A percentile compares a stretch with the other conserved stretches of the same genome.
Evolutionary conservation across 2,113 vertebrate species (phyloP).

Genomic region (Boulengeromyrus knoepffleri): DNA sequence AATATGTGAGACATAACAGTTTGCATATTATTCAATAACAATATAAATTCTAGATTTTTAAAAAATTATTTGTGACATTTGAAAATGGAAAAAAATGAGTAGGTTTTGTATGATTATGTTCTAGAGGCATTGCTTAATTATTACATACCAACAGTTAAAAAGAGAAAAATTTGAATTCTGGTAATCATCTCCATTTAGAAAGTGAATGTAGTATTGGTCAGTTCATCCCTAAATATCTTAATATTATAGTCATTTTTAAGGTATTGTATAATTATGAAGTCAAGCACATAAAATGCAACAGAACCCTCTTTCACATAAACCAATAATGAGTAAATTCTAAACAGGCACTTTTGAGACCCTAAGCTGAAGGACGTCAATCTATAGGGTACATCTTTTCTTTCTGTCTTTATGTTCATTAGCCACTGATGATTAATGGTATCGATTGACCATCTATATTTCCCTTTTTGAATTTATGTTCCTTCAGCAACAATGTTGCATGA

Average conservation of each 20-base stretch:
- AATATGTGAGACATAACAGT: not conserved
- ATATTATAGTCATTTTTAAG: not conserved
- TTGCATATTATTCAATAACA: not conserved
- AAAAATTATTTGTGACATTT: not conserved
- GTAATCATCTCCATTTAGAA: not conserved
- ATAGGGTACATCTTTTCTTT: not conserved
- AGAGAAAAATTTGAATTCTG: not conserved
- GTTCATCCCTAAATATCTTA: not conserved
- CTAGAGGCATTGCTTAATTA: not conserved
- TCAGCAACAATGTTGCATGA: not conserved
- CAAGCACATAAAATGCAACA: not conserved
- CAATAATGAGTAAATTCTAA: not conserved
- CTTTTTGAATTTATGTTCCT: conserved; percentile 12
- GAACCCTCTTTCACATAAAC: not conserved
- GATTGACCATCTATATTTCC: conserved; percentile 1
- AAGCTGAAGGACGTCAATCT: not conserved
- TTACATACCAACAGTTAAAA: not conserved
- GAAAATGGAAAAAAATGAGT: not conserved
- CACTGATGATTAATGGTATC: not conserved
- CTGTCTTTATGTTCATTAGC: not conserved
- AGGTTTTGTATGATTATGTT: not conserved
- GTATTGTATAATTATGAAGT: not conserved
- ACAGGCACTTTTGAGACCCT: not conserved
- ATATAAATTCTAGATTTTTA: not conserved
- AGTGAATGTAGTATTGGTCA: not conserved